Conservation (phyloP, 2,113 vertebrate genomes). For the Collichthys lucidus region DNA sequence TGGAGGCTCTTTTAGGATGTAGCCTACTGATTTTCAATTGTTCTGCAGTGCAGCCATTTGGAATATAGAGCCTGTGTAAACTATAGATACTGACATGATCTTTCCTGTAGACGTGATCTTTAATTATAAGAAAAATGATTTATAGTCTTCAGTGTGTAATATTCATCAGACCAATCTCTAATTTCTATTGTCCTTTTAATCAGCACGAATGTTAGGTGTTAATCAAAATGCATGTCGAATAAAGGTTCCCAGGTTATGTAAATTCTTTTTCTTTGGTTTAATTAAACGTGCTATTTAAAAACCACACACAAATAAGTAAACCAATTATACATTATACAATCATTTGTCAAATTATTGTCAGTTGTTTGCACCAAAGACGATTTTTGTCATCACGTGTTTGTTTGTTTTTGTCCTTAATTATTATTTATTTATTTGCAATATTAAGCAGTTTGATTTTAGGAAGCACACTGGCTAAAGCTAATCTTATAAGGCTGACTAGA, state of each 20-base stretch:
- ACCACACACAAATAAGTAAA: not conserved
- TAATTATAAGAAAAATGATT: not conserved
- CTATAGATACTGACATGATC: not conserved
- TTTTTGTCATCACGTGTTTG: not conserved
- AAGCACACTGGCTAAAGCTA: not conserved
- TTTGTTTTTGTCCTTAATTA: not conserved
- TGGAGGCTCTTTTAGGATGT: not conserved
- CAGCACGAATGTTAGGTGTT: not conserved
- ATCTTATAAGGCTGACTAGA: not conserved
- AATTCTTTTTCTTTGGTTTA: not conserved
- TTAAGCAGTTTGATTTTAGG: not conserved
- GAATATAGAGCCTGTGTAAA: not conserved
- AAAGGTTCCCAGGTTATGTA: not conserved
- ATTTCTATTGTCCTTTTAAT: not conserved
- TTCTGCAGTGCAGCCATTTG: constrained; percentile 22
- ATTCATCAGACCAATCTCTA: not conserved
- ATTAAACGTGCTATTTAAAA: not conserved
- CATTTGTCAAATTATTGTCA: not conserved
- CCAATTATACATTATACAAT: too few relatives aligned
- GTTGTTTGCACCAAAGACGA: not conserved
- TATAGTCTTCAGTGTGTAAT: not conserved
- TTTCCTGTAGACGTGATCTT: not conserved
- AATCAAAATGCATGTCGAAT: too few relatives aligned
- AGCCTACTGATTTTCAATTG: not conserved
- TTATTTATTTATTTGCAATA: not conserved